phyloP scores from a whole-genome alignment of 2,888 invertebrate genomes.

The Dicycla oo region DNA sequence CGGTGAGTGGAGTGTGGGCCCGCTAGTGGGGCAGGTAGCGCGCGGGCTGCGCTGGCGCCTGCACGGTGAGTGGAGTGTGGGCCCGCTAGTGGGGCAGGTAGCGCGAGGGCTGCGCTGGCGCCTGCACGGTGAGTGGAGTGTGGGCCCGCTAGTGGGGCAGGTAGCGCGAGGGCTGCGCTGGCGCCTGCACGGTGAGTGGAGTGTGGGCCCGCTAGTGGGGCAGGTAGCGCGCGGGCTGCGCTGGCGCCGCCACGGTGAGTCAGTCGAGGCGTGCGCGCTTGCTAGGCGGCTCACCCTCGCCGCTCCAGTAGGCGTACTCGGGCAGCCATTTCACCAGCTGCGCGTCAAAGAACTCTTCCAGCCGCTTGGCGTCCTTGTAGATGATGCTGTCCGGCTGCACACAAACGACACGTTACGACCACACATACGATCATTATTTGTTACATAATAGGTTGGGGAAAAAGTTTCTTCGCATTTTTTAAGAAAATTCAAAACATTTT shows the following conservation, averaged over 20 bases:
- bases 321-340: constrained; percentile 95
- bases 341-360: constrained; percentile 96
- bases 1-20: too few relatives aligned
- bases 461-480: too few relatives aligned
- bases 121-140: too few relatives aligned
- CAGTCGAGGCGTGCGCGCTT: constrained; percentile 80
- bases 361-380: constrained; percentile 94
- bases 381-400: constrained; percentile 94
- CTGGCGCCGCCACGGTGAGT: constrained; percentile 42
- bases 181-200: too few relatives aligned
- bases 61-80: too few relatives aligned
- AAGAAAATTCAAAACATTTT: too few relatives aligned
- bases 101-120: too few relatives aligned
- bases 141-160: neutral
- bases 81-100: too few relatives aligned
- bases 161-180: too few relatives aligned
- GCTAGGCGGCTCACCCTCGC: constrained; percentile 80
- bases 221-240: neutral
- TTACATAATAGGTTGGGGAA: too few relatives aligned
- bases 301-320: constrained; percentile 91
- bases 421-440: neutral
- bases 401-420: neutral
- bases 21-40: neutral
- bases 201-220: neutral
- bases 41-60: too few relatives aligned